Evolutionary conservation across 1,140 invertebrate species (phyloP).

Genomic region (Drosophila trapezifrons): DNA sequence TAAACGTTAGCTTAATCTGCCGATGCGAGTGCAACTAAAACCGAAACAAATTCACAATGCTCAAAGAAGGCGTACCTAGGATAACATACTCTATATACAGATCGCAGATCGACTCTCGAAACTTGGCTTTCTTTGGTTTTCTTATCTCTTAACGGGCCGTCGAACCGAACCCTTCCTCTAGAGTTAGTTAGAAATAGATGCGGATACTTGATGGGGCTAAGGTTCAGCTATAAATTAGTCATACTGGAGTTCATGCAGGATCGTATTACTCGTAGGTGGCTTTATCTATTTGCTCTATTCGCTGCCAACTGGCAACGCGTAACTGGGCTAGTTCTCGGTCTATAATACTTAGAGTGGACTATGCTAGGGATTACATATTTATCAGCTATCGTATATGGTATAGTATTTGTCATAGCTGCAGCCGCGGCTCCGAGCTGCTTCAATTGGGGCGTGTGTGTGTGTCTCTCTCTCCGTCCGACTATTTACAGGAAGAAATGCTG

Average conservation of each 20-base stretch:
- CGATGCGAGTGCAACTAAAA: constrained; percentile 30
- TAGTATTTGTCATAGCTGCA: constrained; percentile 58
- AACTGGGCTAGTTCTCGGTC: constrained; percentile 40
- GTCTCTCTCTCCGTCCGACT: constrained; percentile 11
- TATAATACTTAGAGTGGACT: constrained; percentile 65
- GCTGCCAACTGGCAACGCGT: constrained; percentile 53
- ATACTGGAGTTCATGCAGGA: constrained; percentile 29
- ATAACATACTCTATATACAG: constrained; percentile 69
- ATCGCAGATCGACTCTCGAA: constrained; percentile 39
- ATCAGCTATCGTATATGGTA: constrained; percentile 39
- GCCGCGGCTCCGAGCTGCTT: constrained; percentile 16
- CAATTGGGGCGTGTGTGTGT: constrained; percentile 26
- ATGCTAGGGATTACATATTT: constrained; percentile 39
- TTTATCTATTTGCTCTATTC: constrained; percentile 53
- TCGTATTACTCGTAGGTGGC: constrained; percentile 29
- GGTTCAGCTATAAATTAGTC: constrained; percentile 18
- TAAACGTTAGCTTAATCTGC: constrained; percentile 27
- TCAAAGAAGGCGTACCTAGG: constrained; percentile 39
- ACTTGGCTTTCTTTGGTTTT: constrained; percentile 74
- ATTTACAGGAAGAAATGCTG: constrained; percentile 51
- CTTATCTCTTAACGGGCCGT: too few species aligned
- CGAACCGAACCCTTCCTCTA: too few species aligned
- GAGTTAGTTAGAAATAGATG: constrained; percentile 38
- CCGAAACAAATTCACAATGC: constrained; percentile 49
- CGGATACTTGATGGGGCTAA: constrained; percentile 17